These are phyloP conservation scores for Herpetotheres cachinnans DNA, from an alignment of 2,113 vertebrate genomes.

Conservation along the genomic window DNA sequence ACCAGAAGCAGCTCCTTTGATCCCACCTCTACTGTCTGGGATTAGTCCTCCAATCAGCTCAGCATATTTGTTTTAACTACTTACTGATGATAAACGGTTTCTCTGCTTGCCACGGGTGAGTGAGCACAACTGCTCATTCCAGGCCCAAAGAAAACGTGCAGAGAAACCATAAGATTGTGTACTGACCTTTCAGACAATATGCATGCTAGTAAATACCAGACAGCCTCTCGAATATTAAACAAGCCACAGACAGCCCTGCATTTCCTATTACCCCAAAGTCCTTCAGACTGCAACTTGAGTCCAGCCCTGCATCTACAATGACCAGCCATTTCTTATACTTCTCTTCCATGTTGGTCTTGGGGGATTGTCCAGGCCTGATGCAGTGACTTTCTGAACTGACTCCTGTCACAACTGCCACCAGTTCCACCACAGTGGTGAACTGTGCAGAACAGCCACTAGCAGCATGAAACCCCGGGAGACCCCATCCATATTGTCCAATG, in stretches of 20 bases:
- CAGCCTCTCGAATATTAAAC: background rate
- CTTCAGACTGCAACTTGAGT: background rate
- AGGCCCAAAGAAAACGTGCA: background rate
- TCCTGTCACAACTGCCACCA: background rate
- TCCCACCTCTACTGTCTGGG: background rate
- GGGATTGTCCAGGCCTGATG: background rate
- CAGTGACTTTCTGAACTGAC: background rate
- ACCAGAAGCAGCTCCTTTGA: background rate
- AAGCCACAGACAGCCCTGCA: background rate
- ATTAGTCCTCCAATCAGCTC: background rate
- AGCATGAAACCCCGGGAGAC: background rate
- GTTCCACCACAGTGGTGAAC: background rate
- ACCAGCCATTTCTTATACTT: background rate
- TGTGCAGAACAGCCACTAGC: background rate
- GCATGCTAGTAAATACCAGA: conserved; percentile 6
- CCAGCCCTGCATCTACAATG: background rate
- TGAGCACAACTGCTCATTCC: background rate
- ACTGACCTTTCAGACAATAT: conserved; percentile 48
- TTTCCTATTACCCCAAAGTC: conserved; percentile 3
- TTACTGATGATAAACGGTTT: background rate
- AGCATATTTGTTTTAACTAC: background rate
- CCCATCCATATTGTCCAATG: background rate
- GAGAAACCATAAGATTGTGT: background rate
- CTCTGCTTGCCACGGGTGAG: background rate
- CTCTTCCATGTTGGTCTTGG: rapidly evolving